Evolutionary conservation across 1,140 invertebrate species (phyloP), one percentile per base, ranked within the genome.

Genomic region (Drosophila kohkoa): DNA sequence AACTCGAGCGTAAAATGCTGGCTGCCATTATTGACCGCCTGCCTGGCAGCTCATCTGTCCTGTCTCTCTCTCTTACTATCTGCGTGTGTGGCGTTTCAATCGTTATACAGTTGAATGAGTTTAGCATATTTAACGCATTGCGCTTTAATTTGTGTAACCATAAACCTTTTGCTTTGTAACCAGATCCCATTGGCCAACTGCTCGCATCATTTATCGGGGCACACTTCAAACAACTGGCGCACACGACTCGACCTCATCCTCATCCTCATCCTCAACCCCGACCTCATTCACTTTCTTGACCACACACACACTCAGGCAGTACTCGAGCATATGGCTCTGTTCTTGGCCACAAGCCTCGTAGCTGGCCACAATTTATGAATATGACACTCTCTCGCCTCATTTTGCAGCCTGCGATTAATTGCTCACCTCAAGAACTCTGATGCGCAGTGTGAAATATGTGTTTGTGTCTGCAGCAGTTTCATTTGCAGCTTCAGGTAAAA

Each of bases 331-430:
- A 63, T 75, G 72, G 72, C 16, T 51, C 20, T 16, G 10, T 10
- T 48, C 16, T 52, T 71, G 59, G 68, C 74, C 74, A 66, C 62
- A 66, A 59, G 74, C 60, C 46, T 59, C 32, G 48, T 20, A 49
- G 28, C 16, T 45, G 73, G 58, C 71, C 71, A 32, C 57, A 71
- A 76, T 76, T 76, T 76, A 72, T 76, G 68, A 72, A 76, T 76
- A 72, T 60, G 55, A 71, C 54, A 76, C 68, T 64, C 49, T 64
- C 49, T 54, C 41, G 38, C 48, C 58, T 13, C 67, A 16, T 60
- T 60, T 35, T 30, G 45, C 20, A 45, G 67, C 32, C 52, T 71
- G 66, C 67, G 71, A 75, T 75, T 75, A 75, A 75, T 71, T 75
- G 66, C 45, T 71, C 28, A 49, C 57, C 66, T 20, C 35, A 66